Evolutionary conservation across 2,888 invertebrate genomes (phyloP).

Genomic region (Anagyrus pseudococci): DNA sequence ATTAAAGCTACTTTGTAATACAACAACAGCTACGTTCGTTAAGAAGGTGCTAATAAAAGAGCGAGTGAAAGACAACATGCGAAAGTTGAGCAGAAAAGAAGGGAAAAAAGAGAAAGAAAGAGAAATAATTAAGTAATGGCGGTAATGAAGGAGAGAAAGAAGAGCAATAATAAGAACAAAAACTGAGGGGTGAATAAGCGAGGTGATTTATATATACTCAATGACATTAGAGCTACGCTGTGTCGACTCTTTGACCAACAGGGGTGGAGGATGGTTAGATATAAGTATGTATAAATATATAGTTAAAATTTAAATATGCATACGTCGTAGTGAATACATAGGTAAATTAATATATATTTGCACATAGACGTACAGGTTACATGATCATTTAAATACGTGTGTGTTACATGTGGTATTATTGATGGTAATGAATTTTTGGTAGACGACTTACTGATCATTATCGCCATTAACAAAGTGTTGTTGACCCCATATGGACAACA

Average conservation of each 20-base stretch:
- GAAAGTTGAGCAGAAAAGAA: background rate
- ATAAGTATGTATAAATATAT: no score
- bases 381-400: no score
- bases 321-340: slow-evolving; percentile 18
- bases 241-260: slow-evolving; percentile 38
- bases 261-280: no score
- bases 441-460: slow-evolving; percentile 91
- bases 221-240: slow-evolving; percentile 4
- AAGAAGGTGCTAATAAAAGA: no score
- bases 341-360: background rate
- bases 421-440: slow-evolving; percentile 48
- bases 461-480: slow-evolving; percentile 98
- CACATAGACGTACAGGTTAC: background rate
- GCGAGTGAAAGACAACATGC: background rate
- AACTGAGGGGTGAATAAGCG: slow-evolving; percentile 26
- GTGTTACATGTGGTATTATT: no score
- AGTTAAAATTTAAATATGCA: slow-evolving; percentile 20
- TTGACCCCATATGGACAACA: slow-evolving; percentile 98
- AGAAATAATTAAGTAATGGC: no score
- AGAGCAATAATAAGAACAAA: slow-evolving; percentile 11
- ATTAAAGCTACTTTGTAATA: no score
- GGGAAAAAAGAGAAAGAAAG: slow-evolving; percentile 1
- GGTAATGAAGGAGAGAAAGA: background rate
- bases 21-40: no score
- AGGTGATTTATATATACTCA: slow-evolving; percentile 9